Evolutionary conservation across 2,888 invertebrate species (phyloP).

Genomic region (Calameuta pallipes): DNA sequence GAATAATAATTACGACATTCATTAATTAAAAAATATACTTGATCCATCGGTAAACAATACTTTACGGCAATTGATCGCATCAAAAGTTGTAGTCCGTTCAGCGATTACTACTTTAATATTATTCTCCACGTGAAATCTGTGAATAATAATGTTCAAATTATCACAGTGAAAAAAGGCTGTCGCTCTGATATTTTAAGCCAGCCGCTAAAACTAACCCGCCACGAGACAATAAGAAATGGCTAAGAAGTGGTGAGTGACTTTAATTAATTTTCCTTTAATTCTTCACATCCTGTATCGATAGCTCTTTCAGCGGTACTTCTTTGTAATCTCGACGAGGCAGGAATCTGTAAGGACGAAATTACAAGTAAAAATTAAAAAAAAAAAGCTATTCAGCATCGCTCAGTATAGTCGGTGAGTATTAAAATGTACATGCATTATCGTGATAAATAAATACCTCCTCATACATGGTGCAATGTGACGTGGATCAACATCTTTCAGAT

Average conservation of each 20-base stretch:
- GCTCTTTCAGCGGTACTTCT: conserved; percentile 37
- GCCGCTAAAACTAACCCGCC: neutral
- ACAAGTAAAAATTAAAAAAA: neutral
- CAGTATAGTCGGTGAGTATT: neutral
- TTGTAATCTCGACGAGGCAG: conserved; percentile 35
- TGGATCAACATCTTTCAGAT: conserved; percentile 70
- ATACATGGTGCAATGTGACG: conserved; percentile 72
- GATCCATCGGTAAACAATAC: too few relatives aligned
- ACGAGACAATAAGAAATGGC: neutral
- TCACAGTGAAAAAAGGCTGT: neutral
- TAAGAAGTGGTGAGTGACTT: neutral
- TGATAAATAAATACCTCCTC: conserved; percentile 55
- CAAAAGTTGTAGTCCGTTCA: neutral
- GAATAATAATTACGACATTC: too few relatives aligned
- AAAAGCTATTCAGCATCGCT: neutral
- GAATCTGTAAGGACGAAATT: conserved; percentile 25
- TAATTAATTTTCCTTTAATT: neutral
- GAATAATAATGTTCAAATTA: neutral
- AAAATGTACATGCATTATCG: neutral
- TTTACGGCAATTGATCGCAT: too few relatives aligned
- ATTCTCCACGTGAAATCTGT: neutral
- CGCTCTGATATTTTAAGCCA: neutral
- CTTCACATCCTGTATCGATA: neutral
- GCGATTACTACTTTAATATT: neutral
- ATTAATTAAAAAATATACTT: too few relatives aligned